Evolutionary conservation across 1,140 invertebrate species (phyloP).

Genomic region (Tachypleus tridentatus): DNA sequence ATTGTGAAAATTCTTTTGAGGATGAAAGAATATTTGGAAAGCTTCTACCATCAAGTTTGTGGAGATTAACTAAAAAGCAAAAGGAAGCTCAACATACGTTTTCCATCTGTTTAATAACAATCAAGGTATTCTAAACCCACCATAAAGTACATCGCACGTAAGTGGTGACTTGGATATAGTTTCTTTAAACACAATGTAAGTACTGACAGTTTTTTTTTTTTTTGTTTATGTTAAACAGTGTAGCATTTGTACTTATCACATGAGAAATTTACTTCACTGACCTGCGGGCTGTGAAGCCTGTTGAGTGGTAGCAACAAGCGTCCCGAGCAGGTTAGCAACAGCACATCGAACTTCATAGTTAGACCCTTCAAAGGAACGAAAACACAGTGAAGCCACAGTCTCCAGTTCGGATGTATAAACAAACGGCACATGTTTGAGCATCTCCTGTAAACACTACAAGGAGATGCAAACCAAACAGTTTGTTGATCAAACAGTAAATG

Average conservation of each 20-base stretch:
- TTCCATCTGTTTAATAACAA: no score
- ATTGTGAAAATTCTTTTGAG: no score
- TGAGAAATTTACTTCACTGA: conserved; percentile 6
- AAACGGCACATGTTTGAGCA: conserved; percentile 78
- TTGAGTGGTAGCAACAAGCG: conserved; percentile 63
- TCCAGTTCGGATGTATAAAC: conserved; percentile 82
- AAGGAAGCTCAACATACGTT: no score
- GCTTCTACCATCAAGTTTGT: no score
- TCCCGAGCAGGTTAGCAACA: conserved; percentile 80
- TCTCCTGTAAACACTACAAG: conserved; percentile 64
- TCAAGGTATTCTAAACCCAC: no score
- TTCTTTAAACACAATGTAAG: conserved; percentile 25
- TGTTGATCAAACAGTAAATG: no score
- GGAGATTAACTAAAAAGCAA: no score
- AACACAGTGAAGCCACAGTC: conserved; percentile 73
- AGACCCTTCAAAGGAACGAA: conserved; percentile 81
- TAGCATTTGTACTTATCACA: neutral
- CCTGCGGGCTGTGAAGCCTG: conserved; percentile 26
- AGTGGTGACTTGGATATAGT: no score
- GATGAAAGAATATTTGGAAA: no score
- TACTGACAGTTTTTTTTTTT: conserved; percentile 5
- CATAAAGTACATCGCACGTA: no score
- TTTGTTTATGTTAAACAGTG: no score
- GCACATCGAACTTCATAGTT: conserved; percentile 89
- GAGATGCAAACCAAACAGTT: neutral